Percentiles rank a stretch among this genome's conserved stretches.
Evolutionary conservation across 2,888 invertebrate species (phyloP).

Genomic region (Branchipolynoe longqiensis): DNA sequence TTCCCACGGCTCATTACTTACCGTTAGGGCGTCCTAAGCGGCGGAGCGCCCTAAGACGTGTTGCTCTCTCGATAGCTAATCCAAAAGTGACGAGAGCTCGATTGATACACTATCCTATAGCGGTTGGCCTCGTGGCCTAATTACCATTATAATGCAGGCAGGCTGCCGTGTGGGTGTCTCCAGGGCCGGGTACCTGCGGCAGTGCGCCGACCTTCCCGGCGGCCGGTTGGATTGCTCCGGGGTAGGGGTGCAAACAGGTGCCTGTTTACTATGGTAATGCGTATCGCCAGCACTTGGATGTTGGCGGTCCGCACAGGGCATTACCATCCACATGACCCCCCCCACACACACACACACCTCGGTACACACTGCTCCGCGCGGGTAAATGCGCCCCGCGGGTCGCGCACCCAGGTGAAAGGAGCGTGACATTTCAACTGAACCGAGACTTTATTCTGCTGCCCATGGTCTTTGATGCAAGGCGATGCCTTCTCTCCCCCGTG

Average conservation of each 20-base stretch:
- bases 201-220: too few species aligned
- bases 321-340: not conserved
- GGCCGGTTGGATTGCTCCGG: not conserved
- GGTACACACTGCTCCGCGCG: not conserved
- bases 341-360: not conserved
- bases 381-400: not conserved
- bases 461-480: not conserved
- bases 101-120: too few species aligned
- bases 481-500: too few species aligned
- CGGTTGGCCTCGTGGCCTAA: too few species aligned
- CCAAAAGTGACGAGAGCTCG: too few species aligned
- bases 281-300: not conserved
- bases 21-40: too few species aligned
- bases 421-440: conserved; percentile 33
- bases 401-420: not conserved
- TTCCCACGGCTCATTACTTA: too few species aligned
- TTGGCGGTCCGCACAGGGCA: not conserved
- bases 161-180: too few species aligned
- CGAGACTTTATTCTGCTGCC: not conserved
- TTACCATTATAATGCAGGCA: too few species aligned
- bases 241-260: not conserved
- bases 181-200: too few species aligned
- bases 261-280: conserved; percentile 39
- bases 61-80: too few species aligned
- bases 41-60: too few species aligned